Evolutionary conservation across 1,140 invertebrate species (phyloP), one percentile per base, ranked within the genome.

Genomic region (Portunus trituberculatus): DNA sequence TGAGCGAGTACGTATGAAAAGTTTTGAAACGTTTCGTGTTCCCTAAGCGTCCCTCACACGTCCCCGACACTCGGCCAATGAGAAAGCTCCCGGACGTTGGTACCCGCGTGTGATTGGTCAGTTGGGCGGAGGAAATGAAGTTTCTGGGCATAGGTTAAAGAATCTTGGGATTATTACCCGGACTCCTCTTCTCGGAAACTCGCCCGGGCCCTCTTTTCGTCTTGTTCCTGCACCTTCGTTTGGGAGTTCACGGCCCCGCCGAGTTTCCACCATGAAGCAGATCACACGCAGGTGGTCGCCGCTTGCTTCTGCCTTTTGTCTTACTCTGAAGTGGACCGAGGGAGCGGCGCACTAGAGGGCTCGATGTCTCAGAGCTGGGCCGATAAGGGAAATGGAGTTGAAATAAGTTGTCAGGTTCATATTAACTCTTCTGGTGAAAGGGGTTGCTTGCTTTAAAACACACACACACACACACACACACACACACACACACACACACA

Each of bases 71-170:
- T 39, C 93, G 91, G 91, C 94, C 94, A 95, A 92, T 95, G 86
- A 95, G 94, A 93, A 95, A 39, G 48, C 91, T 88, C 91, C 94
- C 90, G 82, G 94, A 88, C 94, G 86, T 59, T 76, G 91, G 46
- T 67, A 39, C 94, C 91, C 83, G 48, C 88, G 31, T 95, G 91
- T 95, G 94, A 95, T 92, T 95, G 94, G 94, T 95, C 94, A 95
- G 91, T 45, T 46, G 10, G 52, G 94, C 83, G 89, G 91, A 95
- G 94, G 94, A 95, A 95, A 86, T 95, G 90, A 89, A 92, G 94
- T 92, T 95, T 95, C 84, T 93, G 94, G 84, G 59, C 91, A 76
- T 86, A 87, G 52, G 91, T 92, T 94, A 92, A 95, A 89, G 91
- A 95, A 92, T 93, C 94, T 88, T 67, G 31, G 86, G 83, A 92